Evolutionary conservation across 2,113 vertebrate genomes (phyloP).

Genomic region (Alethe castanea): DNA sequence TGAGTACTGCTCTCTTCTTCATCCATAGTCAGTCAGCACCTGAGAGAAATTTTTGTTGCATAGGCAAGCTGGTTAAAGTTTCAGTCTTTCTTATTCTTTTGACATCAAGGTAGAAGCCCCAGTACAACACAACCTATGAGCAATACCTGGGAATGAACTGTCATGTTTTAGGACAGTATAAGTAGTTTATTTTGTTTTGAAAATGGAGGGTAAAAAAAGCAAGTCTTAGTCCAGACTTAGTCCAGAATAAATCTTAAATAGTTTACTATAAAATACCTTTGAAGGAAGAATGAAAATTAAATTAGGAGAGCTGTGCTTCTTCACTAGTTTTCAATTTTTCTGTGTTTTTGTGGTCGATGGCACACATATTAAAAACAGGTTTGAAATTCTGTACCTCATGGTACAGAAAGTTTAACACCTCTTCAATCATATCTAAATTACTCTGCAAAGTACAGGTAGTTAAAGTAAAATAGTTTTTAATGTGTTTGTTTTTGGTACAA

Average conservation of each 20-base stretch:
- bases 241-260: not conserved
- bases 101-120: not conserved
- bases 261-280: not conserved
- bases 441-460: not conserved
- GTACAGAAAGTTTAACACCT: not conserved
- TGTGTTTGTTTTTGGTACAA: fast-evolving
- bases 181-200: not conserved
- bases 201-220: not conserved
- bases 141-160: not conserved
- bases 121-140: not conserved
- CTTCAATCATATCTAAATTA: not conserved
- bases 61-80: not conserved
- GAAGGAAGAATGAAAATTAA: not conserved
- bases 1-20: not conserved
- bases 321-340: not conserved
- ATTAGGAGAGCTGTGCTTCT: not conserved
- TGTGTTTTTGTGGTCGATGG: not conserved
- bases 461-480: not conserved
- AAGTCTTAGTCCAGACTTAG: not conserved
- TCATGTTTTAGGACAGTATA: not conserved
- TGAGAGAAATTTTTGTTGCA: not conserved
- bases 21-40: not conserved
- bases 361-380: not conserved
- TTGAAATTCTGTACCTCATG: not conserved
- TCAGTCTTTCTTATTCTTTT: not conserved